Conservation (phyloP, 2,888 invertebrate genomes). For the Amiota mariae region DNA sequence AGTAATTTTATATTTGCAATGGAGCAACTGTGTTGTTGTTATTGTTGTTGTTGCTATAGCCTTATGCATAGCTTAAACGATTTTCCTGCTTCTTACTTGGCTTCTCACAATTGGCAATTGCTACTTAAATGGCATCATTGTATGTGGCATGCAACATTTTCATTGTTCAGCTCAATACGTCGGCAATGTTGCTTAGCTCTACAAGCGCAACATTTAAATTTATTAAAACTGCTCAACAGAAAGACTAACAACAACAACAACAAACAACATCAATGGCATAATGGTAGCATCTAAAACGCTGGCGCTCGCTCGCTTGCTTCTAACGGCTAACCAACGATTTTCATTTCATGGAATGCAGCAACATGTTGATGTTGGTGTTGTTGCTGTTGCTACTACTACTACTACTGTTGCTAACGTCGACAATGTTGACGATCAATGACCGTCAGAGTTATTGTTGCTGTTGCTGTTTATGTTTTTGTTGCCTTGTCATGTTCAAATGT, state of each 20-base stretch:
- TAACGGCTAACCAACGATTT: constrained; percentile 49
- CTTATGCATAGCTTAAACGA: no score
- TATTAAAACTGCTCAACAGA: constrained; percentile 60
- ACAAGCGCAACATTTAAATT: constrained; percentile 56
- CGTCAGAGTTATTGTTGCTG: constrained; percentile 32
- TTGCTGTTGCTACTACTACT: not conserved
- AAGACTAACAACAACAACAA: constrained; percentile 2
- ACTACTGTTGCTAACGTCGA: constrained; percentile 13
- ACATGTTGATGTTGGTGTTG: constrained; percentile 39
- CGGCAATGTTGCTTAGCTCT: constrained; percentile 35
- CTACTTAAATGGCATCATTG: constrained; percentile 62
- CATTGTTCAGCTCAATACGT: constrained; percentile 17
- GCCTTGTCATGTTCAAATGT: not conserved
- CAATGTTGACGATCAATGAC: constrained; percentile 49
- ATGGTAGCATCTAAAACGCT: constrained; percentile 16
- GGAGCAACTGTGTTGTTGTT: constrained; percentile 21
- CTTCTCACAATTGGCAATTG: constrained; percentile 30
- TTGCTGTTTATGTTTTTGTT: not conserved
- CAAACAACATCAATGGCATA: not conserved
- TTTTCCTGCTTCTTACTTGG: no score
- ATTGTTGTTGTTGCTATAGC: constrained; percentile 46
- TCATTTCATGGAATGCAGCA: constrained; percentile 50
- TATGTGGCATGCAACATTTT: constrained; percentile 42
- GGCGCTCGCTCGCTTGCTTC: constrained; percentile 30
- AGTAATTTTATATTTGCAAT: constrained; percentile 29